phyloP scores from a whole-genome alignment of 2,797 vertebrate genomes.

The Peromyscus aztecus region DNA sequence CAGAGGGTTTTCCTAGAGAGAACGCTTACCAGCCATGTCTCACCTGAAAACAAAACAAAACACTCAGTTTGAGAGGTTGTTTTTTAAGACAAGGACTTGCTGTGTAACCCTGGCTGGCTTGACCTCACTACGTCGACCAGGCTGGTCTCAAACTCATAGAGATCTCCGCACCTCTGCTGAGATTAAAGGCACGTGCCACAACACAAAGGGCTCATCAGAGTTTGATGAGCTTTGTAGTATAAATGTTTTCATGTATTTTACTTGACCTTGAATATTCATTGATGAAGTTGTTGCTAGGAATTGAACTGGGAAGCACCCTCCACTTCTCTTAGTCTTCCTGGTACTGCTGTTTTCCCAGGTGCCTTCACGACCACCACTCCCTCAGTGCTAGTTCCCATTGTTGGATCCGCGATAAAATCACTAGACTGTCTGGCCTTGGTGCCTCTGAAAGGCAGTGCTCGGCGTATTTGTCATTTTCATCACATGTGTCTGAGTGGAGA shows the following conservation, averaged over 20 bases:
- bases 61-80: background rate
- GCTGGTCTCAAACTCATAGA: background rate
- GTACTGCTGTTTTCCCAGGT: background rate
- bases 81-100: background rate
- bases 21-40: background rate
- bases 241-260: background rate
- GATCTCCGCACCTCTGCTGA: background rate
- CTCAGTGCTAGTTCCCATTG: background rate
- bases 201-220: background rate
- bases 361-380: background rate
- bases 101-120: background rate
- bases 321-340: background rate
- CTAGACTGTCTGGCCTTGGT: background rate
- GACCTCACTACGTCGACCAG: background rate
- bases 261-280: background rate
- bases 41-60: background rate
- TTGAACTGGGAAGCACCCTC: background rate
- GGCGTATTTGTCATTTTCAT: background rate
- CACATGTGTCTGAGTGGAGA: background rate
- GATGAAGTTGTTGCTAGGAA: background rate
- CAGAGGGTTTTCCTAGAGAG: background rate
- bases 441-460: background rate
- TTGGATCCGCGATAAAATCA: background rate
- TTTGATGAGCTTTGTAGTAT: background rate
- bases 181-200: background rate